These are phyloP conservation scores for Cremastinae sp. DNA, from an alignment of 2,888 invertebrate genomes.

Conservation along the genomic window DNA sequence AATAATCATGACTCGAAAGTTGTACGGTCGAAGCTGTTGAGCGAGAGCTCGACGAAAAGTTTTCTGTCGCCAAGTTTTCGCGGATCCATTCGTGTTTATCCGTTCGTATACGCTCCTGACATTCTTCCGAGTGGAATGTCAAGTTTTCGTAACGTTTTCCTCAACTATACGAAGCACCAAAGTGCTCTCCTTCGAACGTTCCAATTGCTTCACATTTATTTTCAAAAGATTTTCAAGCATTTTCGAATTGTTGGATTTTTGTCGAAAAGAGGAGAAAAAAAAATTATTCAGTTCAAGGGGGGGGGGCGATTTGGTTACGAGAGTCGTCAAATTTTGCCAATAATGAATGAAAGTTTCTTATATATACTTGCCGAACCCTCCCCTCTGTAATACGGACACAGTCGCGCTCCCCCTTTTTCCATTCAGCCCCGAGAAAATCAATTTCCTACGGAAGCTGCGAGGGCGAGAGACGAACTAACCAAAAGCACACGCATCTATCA, in stretches of 20 bases:
- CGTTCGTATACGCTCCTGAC: neutral
- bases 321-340: no score
- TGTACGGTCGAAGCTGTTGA: conserved; percentile 29
- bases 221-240: no score
- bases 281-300: neutral
- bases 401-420: conserved; percentile 42
- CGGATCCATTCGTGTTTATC: conserved; percentile 16
- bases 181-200: no score
- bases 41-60: conserved; percentile 38
- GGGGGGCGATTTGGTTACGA: no score
- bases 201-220: no score
- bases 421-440: conserved; percentile 57
- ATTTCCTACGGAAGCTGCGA: conserved; percentile 54
- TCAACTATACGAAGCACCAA: no score
- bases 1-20: conserved; percentile 32
- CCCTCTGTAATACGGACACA: no score
- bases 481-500: conserved; percentile 6
- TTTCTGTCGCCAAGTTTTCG: conserved; percentile 36
- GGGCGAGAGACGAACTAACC: conserved; percentile 39
- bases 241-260: no score
- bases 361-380: neutral
- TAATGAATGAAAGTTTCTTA: neutral
- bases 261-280: no score
- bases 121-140: no score
- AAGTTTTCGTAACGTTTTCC: no score